A percentile compares a stretch with the other conserved stretches of the same genome.
Conservation (phyloP, 2,113 vertebrate species). For the Lonchura striata region DNA sequence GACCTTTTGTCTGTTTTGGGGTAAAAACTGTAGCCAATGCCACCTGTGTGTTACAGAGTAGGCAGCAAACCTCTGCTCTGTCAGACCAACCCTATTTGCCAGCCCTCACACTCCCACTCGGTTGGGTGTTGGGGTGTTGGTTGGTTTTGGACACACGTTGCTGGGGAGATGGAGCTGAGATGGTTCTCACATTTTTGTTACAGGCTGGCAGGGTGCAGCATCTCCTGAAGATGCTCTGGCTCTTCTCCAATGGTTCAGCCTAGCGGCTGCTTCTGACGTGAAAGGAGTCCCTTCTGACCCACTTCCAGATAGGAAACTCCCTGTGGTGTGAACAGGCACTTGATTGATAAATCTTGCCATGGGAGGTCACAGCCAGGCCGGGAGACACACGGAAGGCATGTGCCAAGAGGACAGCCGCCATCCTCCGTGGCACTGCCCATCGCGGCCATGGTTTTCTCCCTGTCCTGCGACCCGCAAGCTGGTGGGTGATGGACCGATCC, state of each 20-base stretch:
- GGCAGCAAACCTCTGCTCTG: neutral
- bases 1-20: neutral
- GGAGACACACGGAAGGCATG: neutral
- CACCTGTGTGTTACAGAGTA: neutral
- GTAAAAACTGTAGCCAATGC: neutral
- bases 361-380: neutral
- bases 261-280: fast-evolving
- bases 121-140: neutral
- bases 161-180: neutral
- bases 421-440: neutral
- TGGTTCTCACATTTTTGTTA: neutral
- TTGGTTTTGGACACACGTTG: fast-evolving
- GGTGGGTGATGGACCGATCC: neutral
- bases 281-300: neutral
- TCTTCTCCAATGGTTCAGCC: neutral
- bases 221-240: neutral
- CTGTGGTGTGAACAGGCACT: neutral
- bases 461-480: neutral
- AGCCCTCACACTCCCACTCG: neutral
- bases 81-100: neutral
- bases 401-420: neutral
- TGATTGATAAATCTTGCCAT: neutral
- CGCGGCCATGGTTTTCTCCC: fast-evolving
- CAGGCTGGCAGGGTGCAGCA: neutral
- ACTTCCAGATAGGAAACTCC: neutral